Conservation (phyloP, 2,797 vertebrate genomes). For the Rhinella marina region DNA sequence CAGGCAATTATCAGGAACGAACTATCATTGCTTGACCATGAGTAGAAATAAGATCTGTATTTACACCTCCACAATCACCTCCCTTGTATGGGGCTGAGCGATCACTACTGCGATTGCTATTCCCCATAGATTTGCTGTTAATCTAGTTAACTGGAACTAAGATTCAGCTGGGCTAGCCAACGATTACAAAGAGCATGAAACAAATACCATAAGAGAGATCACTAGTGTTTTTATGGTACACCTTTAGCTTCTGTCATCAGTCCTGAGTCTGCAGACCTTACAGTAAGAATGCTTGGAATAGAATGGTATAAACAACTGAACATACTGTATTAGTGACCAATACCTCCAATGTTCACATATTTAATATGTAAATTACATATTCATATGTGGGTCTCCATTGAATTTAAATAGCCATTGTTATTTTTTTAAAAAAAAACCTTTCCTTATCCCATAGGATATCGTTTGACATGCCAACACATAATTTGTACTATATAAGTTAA, state of each 20-base stretch:
- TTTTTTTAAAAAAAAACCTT: not conserved
- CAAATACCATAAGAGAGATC: not conserved
- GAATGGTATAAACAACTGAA: not conserved
- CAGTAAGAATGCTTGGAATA: not conserved
- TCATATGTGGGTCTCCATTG: not conserved
- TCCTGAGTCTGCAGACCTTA: not conserved
- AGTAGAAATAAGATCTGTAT: too few relatives aligned
- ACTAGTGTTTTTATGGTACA: not conserved
- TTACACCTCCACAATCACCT: too few relatives aligned
- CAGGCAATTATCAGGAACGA: too few relatives aligned
- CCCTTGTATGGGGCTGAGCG: too few relatives aligned
- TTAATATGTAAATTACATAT: not conserved
- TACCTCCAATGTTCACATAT: not conserved
- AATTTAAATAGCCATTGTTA: not conserved
- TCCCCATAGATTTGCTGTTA: too few relatives aligned
- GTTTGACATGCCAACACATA: slow-evolving; percentile 32
- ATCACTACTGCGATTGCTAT: too few relatives aligned
- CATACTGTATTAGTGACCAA: not conserved
- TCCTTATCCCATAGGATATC: not conserved
- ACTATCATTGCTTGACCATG: too few relatives aligned
- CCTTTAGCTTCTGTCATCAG: not conserved
- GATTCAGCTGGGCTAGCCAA: not conserved
- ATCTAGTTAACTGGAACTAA: too few relatives aligned
- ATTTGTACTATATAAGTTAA: slow-evolving; percentile 32
- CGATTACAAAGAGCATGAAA: not conserved